Conservation (phyloP, 1,140 invertebrate genomes). For the Dinothrombium tinctorium region DNA sequence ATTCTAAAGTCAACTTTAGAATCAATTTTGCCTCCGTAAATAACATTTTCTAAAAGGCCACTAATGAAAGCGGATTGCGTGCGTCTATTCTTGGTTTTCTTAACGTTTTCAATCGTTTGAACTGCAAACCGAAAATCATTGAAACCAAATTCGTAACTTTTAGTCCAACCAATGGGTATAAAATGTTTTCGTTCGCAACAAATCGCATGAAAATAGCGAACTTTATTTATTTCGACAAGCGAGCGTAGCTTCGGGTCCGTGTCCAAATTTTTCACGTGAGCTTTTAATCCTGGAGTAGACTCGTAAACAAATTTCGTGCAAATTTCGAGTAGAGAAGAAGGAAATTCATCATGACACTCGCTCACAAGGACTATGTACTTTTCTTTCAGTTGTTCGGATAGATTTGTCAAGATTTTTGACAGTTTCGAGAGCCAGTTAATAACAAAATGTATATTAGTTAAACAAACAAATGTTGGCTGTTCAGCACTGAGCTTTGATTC, state of each 20-base stretch:
- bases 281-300: conserved; percentile 68
- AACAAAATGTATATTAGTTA: conserved; percentile 10
- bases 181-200: conserved; percentile 83
- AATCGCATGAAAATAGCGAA: conserved; percentile 69
- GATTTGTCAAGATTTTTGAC: background rate
- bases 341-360: conserved; percentile 6
- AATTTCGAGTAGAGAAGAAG: conserved; percentile 35
- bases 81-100: background rate
- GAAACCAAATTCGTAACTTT: conserved; percentile 92
- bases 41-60: conserved; percentile 5
- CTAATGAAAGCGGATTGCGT: conserved; percentile 3
- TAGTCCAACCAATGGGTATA: conserved; percentile 82
- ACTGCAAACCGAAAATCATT: conserved; percentile 41
- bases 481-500: background rate
- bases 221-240: conserved; percentile 70
- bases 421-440: conserved; percentile 7
- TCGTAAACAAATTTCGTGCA: conserved; percentile 94
- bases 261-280: conserved; percentile 39
- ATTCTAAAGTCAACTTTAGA: conserved; percentile 7
- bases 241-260: conserved; percentile 48
- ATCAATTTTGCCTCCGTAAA: conserved; percentile 11
- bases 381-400: background rate
- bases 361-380: conserved; percentile 6
- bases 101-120: conserved; percentile 1
- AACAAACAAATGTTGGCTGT: conserved; percentile 3